These are phyloP conservation scores for Poeciliopsis presidionis DNA, from an alignment of 2,797 vertebrate species.

Conservation along the genomic window DNA sequence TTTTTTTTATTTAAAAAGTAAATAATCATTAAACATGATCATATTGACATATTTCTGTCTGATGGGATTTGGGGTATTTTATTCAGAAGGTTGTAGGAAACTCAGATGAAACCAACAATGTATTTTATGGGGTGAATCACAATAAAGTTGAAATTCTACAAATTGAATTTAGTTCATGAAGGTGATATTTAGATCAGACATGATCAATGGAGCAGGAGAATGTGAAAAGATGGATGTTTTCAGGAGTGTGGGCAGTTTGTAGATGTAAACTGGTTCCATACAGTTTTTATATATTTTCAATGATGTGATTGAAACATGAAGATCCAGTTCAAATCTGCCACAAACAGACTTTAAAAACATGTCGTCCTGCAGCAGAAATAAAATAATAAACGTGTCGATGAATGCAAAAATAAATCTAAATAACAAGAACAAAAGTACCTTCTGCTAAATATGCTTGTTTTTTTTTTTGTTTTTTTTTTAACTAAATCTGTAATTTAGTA, in stretches of 20 bases:
- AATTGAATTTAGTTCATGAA: neutral
- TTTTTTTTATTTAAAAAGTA: neutral
- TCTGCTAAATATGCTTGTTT: neutral
- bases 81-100: neutral
- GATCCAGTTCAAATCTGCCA: neutral
- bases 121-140: neutral
- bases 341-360: neutral
- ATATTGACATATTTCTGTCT: neutral
- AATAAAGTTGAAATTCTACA: neutral
- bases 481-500: neutral
- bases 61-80: neutral
- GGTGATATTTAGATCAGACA: neutral
- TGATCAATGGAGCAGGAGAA: neutral
- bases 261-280: neutral
- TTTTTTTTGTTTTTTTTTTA: neutral
- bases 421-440: neutral
- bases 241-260: neutral
- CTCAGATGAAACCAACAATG: too few relatives aligned
- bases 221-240: neutral
- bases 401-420: neutral
- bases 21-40: neutral
- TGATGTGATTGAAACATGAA: neutral
- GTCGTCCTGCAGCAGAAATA: neutral
- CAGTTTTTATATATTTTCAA: neutral
- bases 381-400: neutral